Evolutionary conservation across 2,888 invertebrate species (phyloP), one percentile per base, ranked within the genome.

Genomic region (Drosophila fungiperda): DNA sequence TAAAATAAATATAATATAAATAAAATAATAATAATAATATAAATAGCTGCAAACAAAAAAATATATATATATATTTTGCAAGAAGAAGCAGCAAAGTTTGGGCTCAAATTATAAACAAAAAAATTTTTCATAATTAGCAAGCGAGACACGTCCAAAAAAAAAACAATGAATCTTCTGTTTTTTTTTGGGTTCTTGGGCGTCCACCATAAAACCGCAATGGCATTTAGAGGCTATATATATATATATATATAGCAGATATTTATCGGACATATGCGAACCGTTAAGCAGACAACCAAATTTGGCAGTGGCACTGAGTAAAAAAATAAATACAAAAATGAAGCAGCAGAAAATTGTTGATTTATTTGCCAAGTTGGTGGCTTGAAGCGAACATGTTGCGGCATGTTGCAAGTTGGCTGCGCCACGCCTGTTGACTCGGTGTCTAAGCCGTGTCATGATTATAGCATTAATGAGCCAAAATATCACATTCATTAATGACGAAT

Each of bases 191-290:
- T 74, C 74, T 78, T 68, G 75, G 65, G 71, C 53, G 48, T 49
- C 50, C 40, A 54, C 55, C 55, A 40, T 42, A 54, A 55, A 55
- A 55, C 78, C 78, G 68, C 78, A 75, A 61, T 67, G 74, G 70
- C 80, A 83, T 76, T 82, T 77, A 20, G 79, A 73, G 80, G 82
- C 84, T 70, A 59, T 65, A 54, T 79, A 74, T 69, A 68, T 70
- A 15, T 3, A 36, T 36, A 36, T 12, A 20, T 45, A 45, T 15
- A 45, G 84, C 72, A 68, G 64, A 66, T 78, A 83, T 68, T 77
- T 72, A 77, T 70, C 74, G 71, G 80, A 63, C 79, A 82, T 48
- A 53, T 59, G 8, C 33, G 40, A 40, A 81, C 87, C 87, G 83
- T 84, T 84, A 87, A 76, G 68, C 72, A 77, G 68, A 73, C 71